Evolutionary conservation across 2,113 vertebrate species (phyloP), one percentile per base, ranked within the genome.

Genomic region (Equus quagga): DNA sequence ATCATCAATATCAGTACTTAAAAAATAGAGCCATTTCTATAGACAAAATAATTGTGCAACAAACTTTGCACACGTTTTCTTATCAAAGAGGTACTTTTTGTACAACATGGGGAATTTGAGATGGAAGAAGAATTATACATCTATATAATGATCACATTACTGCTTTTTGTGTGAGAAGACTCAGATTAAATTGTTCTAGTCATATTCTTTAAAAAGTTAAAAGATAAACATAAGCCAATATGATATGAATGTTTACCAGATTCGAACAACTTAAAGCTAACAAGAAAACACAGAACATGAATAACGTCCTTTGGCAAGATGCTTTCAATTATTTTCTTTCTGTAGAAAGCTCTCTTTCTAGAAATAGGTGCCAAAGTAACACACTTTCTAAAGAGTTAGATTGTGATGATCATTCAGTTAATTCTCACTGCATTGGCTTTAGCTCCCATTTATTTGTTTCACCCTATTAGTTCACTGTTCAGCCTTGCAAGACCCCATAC

Each of bases 161-260:
- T 64, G 95, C 58, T 56, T 97, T 94, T 67, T 86, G 62, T 86
- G 26, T 58, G 46, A 93, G 26, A 13, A 72, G 49, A 95, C 49
- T 89, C 18, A 93, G 76, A 81, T 92, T 96, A 80, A 94, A 87
- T 83, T 89, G 80, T 80, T 90, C 69, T 85, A 93, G 82, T 93
- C 46, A 95, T 54, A 72, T 67, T 90, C 28, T 60, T n/a, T 87
- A 92, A 85, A 88, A 95, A 87, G 51, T 91, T 84, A 87, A 88
- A 91, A 95, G 41, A 19, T 15, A 81, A 93, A 60, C 3, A 11
- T 11, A 89, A 97, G 36, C 19, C 51, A 80, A 72, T 33, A 79
- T 8, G 44, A 49, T 92, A 82, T 51, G 44, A 69, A 94, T 85
- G 14, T 58, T 95, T 80, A 93, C 78, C 41, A 85, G 36, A 81